Conservation (phyloP, 2,113 vertebrate species). For the Sander vitreus region DNA sequence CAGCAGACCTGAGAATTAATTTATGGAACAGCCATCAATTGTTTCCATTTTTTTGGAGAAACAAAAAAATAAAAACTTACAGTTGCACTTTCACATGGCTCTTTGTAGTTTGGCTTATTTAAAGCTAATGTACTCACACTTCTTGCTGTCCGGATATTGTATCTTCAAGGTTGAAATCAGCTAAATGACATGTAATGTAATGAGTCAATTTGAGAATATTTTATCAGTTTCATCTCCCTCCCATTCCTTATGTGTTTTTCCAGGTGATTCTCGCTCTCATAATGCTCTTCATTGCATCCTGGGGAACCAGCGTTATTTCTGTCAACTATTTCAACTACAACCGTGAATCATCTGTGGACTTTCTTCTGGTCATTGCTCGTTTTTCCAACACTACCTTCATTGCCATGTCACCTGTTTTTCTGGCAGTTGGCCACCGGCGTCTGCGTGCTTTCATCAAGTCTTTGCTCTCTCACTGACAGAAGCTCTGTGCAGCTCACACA, state of each 20-base stretch:
- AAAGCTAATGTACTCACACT: too few relatives aligned
- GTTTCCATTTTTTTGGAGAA: too few relatives aligned
- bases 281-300: constrained; percentile 82
- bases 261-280: constrained; percentile 86
- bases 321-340: constrained; percentile 87
- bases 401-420: constrained; percentile 81
- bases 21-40: too few relatives aligned
- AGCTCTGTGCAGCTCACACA: background rate
- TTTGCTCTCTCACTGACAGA: constrained; percentile 45
- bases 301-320: constrained; percentile 85
- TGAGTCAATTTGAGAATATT: background rate
- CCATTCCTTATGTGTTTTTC: constrained; percentile 13
- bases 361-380: constrained; percentile 81
- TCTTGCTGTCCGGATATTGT: too few relatives aligned
- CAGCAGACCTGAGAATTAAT: too few relatives aligned
- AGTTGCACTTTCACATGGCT: too few relatives aligned
- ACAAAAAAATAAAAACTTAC: too few relatives aligned
- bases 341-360: constrained; percentile 61
- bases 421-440: constrained; percentile 82
- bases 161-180: too few relatives aligned
- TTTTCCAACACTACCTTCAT: constrained; percentile 84
- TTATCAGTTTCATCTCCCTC: background rate
- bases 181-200: too few relatives aligned
- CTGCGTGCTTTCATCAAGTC: constrained; percentile 79
- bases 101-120: too few relatives aligned